Percentiles rank a stretch among this genome's conserved stretches.
Evolutionary conservation across 2,797 vertebrate species (phyloP).

Genomic region (Lithobates sylvaticus): DNA sequence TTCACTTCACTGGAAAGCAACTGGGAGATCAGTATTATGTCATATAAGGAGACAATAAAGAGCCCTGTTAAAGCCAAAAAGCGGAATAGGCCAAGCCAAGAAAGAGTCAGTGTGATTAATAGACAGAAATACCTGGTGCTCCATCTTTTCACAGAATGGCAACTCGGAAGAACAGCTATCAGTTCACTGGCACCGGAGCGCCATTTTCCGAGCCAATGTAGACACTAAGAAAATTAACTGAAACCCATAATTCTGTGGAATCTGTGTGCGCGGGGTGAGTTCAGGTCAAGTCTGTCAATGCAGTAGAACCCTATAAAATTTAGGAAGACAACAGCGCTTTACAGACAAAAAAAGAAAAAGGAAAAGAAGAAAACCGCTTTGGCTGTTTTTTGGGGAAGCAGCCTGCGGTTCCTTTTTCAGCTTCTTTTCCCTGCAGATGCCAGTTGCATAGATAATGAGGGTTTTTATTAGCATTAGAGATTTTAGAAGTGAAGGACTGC

Average conservation of each 20-base stretch:
- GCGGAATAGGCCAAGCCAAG: conserved; percentile 17
- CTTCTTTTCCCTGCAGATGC: conserved; percentile 15
- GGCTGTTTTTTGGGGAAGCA: conserved; percentile 26
- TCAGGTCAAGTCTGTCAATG: conserved; percentile 49
- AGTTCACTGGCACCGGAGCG: conserved; percentile 14
- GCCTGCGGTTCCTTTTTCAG: conserved; percentile 47
- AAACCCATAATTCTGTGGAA: conserved; percentile 43
- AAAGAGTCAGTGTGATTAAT: conserved; percentile 49
- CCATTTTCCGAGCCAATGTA: conserved; percentile 28
- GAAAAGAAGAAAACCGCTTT: neutral
- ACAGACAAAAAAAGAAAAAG: conserved; percentile 3
- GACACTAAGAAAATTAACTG: conserved; percentile 41
- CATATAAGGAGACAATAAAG: conserved; percentile 14
- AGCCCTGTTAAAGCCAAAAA: neutral
- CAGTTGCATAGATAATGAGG: conserved; percentile 46
- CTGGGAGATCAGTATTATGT: neutral
- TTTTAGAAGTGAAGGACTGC: neutral
- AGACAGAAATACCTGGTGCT: conserved; percentile 36
- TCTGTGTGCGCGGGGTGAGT: conserved; percentile 31
- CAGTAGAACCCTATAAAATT: conserved; percentile 58
- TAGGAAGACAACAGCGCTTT: conserved; percentile 41
- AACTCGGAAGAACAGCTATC: conserved; percentile 15
- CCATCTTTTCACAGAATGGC: conserved; percentile 12
- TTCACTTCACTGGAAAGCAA: neutral
- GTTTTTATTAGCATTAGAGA: neutral